Conservation (phyloP, 2,888 invertebrate genomes). For the Platycheirus albimanus region DNA sequence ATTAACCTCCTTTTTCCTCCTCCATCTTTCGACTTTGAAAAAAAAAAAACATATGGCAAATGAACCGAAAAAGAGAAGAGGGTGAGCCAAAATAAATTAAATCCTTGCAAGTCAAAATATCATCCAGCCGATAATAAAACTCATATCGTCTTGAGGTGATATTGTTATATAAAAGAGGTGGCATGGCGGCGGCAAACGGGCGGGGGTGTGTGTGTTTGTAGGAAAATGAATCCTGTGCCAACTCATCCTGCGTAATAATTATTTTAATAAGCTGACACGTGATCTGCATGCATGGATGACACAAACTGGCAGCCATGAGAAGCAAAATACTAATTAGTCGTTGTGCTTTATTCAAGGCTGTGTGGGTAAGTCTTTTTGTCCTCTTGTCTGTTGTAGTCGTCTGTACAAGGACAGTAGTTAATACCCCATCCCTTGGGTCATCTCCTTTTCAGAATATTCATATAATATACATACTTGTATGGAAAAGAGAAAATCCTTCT, state of each 20-base stretch:
- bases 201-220: not conserved
- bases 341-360: conserved; percentile 58
- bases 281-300: conserved; percentile 71
- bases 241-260: conserved; percentile 64
- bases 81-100: conserved; percentile 64
- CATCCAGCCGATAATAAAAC: conserved; percentile 38
- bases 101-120: conserved; percentile 56
- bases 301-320: conserved; percentile 33
- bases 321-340: conserved; percentile 70
- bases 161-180: conserved; percentile 12
- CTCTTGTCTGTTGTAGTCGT: not conserved
- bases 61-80: conserved; percentile 2
- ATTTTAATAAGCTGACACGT: conserved; percentile 74
- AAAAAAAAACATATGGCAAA: conserved; percentile 47
- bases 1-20: not conserved
- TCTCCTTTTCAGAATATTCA: not conserved
- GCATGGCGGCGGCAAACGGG: too few species aligned
- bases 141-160: conserved; percentile 64
- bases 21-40: not conserved
- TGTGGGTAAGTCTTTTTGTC: conserved; percentile 19
- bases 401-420: conserved; percentile 50
- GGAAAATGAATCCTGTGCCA: not conserved
- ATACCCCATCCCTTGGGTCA: conserved; percentile 30
- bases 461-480: conserved; percentile 1
- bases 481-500: conserved; percentile 42